Base-by-base conservation (phyloP, 2,113 vertebrate species). In the Pangasianodon hypophthalmus region DNA sequence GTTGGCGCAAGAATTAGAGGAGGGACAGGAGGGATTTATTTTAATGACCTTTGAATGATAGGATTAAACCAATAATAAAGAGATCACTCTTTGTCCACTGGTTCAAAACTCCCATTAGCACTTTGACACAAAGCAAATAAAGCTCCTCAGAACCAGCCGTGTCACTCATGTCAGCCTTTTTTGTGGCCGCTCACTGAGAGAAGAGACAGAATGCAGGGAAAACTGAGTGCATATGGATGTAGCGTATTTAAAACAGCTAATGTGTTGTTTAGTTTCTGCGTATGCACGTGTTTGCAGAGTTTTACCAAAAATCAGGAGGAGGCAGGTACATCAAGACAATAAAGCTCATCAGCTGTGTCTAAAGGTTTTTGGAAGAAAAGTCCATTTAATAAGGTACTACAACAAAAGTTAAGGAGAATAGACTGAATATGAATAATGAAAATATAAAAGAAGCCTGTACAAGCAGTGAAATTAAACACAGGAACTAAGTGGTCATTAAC, bases 41-140 rank as follows among this genome's bases (percentile, higher is more conserved):
- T 79, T 88, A 89, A 93, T 92, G 85, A 69, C 89, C 77, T 88
- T 46, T 86, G 71, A 93, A 71, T 75, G 80, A 88, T 83, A 87
- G 90, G 73, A 89, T 90, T 90, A 91, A 84, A 69, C 32, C 48
- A 92, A 92, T 89, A 90, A 92, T 89, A 85, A 89, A 60, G 79
- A 46, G 60, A 92, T 88, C 14, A 73, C 62, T 79, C 86, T 88
- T 48, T 67, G 84, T 88, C 87, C 77, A 89, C 19, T 69, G 81
- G 64, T 87, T 75, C 46, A 87, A 88, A 90, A 92, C 90, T 90
- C 89, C 89, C 67, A 88, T 93, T 91, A 91, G 87, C 58, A 84
- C 81, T 73, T 64, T 41, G 71, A 90, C 82, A 90, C 85, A 79
- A 71, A 89, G 80, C 75, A 69, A 81, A 84, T 41, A 92, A 82